Base-by-base conservation (phyloP, 2,888 invertebrate genomes). In the Erannis defoliaria region DNA sequence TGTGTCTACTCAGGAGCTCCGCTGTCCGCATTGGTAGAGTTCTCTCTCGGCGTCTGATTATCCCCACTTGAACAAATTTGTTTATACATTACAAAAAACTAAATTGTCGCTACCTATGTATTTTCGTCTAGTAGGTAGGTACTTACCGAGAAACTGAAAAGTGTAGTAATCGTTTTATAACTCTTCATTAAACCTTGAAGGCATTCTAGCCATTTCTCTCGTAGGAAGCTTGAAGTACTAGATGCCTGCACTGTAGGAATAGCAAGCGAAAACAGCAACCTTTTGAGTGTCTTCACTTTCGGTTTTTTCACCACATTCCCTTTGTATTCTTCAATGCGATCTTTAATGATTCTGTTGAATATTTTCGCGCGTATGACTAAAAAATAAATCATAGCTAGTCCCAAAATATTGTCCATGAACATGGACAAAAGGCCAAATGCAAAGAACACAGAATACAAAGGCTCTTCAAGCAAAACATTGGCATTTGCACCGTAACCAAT, bases 101-200 rank as follows among this genome's bases (percentile, higher is more conserved):
- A n/a, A n/a, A n/a, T n/a, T n/a, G n/a, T n/a, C n/a, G n/a, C n/a
- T n/a, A n/a, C n/a, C n/a, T n/a, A n/a, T n/a, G n/a, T n/a, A n/a
- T n/a, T n/a, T n/a, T n/a, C n/a, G n/a, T 37, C 5, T 37, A 37
- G 8, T 12, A 38, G n/a, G 5, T 23, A 43, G 2, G 4, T 45
- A 70, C 75, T 70, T 67, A 81, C 82, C 66, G 71, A 63, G 60
- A 76, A 80, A 60, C 70, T 71, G 23, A 68, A 81, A n/a, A 75
- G 45, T 9, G 74, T 61, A 2, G 66, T 72, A 4, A 78, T 55
- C 9, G 64, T 62, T 50, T 72, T 67, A 55, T 73, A 80, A 19
- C 70, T 54, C 50, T 73, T 75, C 35, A 82, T 55, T 40, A 81
- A 64, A 33, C 72, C 68, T 50, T 70, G 74, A 12, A 81, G 45